Evolutionary conservation across 2,113 vertebrate species (phyloP).

Genomic region (Callaeas wilsoni): DNA sequence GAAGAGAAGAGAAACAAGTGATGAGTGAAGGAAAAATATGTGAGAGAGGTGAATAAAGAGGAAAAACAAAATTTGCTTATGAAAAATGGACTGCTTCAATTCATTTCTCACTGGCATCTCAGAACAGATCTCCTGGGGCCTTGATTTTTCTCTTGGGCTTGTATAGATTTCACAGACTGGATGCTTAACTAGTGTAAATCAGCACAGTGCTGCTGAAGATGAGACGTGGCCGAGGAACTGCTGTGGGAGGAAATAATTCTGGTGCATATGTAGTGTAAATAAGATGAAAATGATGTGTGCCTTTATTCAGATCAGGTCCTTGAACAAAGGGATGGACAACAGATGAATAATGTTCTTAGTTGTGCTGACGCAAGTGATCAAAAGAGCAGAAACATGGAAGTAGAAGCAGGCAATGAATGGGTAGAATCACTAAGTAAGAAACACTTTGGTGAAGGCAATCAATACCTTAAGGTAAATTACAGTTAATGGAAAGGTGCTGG

Average conservation of each 20-base stretch:
- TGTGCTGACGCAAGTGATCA: neutral
- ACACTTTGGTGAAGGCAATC: neutral
- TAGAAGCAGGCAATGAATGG: neutral
- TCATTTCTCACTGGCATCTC: neutral
- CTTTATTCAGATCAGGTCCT: neutral
- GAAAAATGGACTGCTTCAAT: neutral
- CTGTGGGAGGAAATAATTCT: neutral
- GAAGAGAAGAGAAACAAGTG: neutral
- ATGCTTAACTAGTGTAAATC: neutral
- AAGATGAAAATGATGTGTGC: neutral
- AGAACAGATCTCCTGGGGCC: neutral
- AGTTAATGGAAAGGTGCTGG: neutral
- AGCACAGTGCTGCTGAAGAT: neutral
- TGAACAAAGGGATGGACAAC: neutral
- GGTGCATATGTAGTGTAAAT: neutral
- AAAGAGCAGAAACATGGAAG: neutral
- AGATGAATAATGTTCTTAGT: neutral
- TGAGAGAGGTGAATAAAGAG: neutral
- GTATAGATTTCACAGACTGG: neutral
- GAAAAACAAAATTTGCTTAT: neutral
- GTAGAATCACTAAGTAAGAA: neutral
- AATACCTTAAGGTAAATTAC: neutral
- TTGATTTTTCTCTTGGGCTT: neutral
- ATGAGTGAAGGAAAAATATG: neutral
- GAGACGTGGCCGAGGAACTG: neutral